Conservation (phyloP, 2,888 invertebrate species). For the Xiphydria camelus region DNA sequence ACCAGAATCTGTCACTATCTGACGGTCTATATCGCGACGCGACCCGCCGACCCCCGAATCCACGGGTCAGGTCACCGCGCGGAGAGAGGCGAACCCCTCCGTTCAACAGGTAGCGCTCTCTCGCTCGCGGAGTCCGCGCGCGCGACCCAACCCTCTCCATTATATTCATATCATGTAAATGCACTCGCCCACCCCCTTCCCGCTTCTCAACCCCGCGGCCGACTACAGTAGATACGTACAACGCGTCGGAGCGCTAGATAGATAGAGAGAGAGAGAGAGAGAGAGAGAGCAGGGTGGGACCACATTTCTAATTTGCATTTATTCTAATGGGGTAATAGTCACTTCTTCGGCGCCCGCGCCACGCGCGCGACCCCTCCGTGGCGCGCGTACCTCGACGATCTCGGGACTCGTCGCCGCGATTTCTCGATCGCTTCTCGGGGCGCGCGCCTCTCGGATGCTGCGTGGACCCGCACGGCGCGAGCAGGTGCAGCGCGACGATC, state of each 20-base stretch:
- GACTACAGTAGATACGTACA: not conserved
- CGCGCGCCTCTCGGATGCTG: not conserved
- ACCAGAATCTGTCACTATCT: too few species aligned
- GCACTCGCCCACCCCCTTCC: constrained; percentile 34
- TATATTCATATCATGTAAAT: constrained; percentile 58
- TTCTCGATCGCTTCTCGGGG: not conserved
- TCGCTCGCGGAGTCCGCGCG: constrained; percentile 34
- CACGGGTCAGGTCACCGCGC: constrained; percentile 50
- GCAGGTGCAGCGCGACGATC: not conserved
- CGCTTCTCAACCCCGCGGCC: not conserved
- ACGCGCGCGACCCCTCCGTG: not conserved
- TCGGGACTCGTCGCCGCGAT: too few species aligned
- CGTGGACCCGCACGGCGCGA: not conserved
- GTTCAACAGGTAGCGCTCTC: constrained; percentile 56
- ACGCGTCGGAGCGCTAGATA: too few species aligned
- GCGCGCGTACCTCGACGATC: not conserved
- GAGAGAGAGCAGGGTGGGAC: constrained; percentile 14
- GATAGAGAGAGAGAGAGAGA: too few species aligned
- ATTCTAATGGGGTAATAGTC: constrained; percentile 44
- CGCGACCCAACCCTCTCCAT: constrained; percentile 49
- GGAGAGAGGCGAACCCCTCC: constrained; percentile 43
- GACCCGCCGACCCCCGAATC: constrained; percentile 18
- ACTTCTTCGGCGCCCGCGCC: constrained; percentile 24
- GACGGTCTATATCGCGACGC: too few species aligned
- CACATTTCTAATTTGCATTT: constrained; percentile 42